Conservation (phyloP, 2,113 vertebrate genomes). For the Ammodytes dubius region DNA sequence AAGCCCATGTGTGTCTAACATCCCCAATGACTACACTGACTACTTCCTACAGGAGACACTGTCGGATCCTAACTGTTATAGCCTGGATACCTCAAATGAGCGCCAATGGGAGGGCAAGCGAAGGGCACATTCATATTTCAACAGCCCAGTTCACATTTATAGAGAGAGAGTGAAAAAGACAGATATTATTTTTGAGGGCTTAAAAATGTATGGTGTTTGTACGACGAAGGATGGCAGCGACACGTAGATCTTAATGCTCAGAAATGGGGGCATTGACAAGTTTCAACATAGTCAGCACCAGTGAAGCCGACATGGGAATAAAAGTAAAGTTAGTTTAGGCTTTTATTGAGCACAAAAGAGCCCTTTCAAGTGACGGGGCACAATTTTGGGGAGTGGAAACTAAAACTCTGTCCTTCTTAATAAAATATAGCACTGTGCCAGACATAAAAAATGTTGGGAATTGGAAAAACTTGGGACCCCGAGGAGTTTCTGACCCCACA, state of each 20-base stretch:
- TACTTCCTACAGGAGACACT: conserved; percentile 39
- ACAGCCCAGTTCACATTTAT: conserved; percentile 47
- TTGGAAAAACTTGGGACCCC: conserved; percentile 50
- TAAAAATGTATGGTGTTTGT: conserved; percentile 75
- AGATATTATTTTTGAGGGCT: conserved; percentile 64
- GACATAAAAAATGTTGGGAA: conserved; percentile 40
- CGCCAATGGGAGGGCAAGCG: conserved; percentile 63
- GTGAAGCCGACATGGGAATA: conserved; percentile 39
- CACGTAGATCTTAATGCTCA: conserved; percentile 35
- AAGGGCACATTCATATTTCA: conserved; percentile 82
- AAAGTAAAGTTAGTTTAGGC: conserved; percentile 11
- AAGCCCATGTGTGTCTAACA: conserved; percentile 47
- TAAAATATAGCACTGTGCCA: conserved; percentile 51
- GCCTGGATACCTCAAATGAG: conserved; percentile 46
- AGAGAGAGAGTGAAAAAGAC: conserved; percentile 29
- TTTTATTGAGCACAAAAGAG: conserved; percentile 66
- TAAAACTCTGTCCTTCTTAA: conserved; percentile 55
- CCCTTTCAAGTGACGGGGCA: conserved; percentile 33
- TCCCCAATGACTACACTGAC: conserved; percentile 34
- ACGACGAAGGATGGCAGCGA: conserved; percentile 39
- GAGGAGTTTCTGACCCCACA: conserved; percentile 41
- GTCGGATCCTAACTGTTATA: conserved; percentile 53
- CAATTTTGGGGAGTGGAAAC: conserved; percentile 49
- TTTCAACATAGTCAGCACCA: conserved; percentile 32
- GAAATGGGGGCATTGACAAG: conserved; percentile 38